Evolutionary conservation across 2,888 invertebrate genomes (phyloP), one percentile per base, ranked within the genome.

Genomic region (Arrhopalites spinosus): DNA sequence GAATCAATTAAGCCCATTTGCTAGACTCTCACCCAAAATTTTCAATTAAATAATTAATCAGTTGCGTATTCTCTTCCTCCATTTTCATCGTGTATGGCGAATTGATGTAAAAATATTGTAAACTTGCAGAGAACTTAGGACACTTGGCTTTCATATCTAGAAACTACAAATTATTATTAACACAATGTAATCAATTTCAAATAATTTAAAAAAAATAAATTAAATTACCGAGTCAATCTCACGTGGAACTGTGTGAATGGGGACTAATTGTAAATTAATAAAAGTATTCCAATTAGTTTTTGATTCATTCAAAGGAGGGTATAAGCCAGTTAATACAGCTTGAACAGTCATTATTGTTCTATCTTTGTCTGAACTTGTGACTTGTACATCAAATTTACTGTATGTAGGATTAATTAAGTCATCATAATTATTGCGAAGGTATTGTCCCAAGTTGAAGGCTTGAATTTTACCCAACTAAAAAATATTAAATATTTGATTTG

Each of bases 321-420:
- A 74, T 2, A 74, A 20, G 0, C 93, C 95, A 0, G 94, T 93
- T 53, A 94, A 87, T 77, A 95, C 88, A 43, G 91, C 88, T 84
- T 92, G 90, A 0, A 93, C 95, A 84, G 94, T 95, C 92, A 93
- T 93, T 81, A 94, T 86, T 83, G 95, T 94, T 71, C 96, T 89
- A 78, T 95, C 92, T 75, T 90, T 89, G 84, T 92, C 93, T 81
- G 95, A 95, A 84, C 94, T 94, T 11, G 85, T 79, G 1, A 88
- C 84, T 76, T 83, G 82, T 11, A 88, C 84, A 84, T 90, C 87
- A 47, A 78, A 81, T 11, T 84, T 80, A 53, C 79, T 78, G 75
- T 85, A 86, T 3, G 79, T 74, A 29, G 78, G 76, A 17, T 79
- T 83, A 17, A 86, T 68, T 76, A 85, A 86, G 66, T 89, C 88